Evolutionary conservation across 1,140 invertebrate genomes (phyloP), one percentile per base, ranked within the genome.

Genomic region (Neoseiulus cucumeris): DNA sequence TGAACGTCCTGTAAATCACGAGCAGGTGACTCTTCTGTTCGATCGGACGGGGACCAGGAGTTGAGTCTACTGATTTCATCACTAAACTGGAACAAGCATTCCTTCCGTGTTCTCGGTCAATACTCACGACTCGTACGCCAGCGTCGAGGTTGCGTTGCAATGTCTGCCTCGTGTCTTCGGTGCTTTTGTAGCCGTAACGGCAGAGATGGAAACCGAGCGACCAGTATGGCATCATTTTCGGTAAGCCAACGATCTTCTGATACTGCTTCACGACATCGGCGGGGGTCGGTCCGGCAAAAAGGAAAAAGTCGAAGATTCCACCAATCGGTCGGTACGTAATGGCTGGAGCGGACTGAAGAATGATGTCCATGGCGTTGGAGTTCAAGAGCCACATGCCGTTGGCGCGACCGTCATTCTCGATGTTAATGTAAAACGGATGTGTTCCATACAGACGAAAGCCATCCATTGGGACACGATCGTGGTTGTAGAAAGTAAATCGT

Each of bases 271-370:
- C 70, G 5, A 81, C 80, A 30, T 78, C 71, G 33, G 75, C 66
- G 0, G 89, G 86, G 1, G 78, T 79, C 2, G 86, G 85, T 0
- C 87, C 87, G 65, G 85, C 67, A 70, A 88, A 82, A 69, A 88
- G 76, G 70, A 83, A 84, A 22, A 90, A 82, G 73, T 88, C 82
- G 9, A 89, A 78, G 17, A 86, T 78, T 2, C 87, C 87, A 2
- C 87, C 87, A 55, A 87, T 83, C 0, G 83, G 76, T 68, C 86
- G 75, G 71, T 84, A 89, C 0, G 86, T 87, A 42, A 89, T 79
- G 0, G 82, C 84, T 6, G 87, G 86, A 1, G 81, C 80, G 17
- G 86, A 85, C 72, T 87, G 84, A 0, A 89, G 73, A 39, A 87
- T 81, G 29, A 89, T 77, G 73, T 90, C 87, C 87, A 73, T 0